Evolutionary conservation across 2,113 vertebrate species (phyloP).

Genomic region (Prolemur simus): DNA sequence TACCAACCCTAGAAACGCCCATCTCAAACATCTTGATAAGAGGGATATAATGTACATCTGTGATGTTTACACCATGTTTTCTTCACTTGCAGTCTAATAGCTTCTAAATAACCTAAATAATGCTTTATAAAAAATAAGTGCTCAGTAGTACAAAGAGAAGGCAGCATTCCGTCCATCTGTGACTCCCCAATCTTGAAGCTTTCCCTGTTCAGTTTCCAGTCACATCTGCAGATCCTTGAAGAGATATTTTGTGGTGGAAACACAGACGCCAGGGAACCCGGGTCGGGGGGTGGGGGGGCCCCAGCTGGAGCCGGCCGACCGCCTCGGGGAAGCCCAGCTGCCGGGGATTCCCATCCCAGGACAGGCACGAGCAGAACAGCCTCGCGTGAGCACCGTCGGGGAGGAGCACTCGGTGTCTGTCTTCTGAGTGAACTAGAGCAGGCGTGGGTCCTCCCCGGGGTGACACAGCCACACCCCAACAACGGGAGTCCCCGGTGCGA

Average conservation of each 20-base stretch:
- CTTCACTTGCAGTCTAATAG: not conserved
- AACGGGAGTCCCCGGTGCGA: too few species aligned
- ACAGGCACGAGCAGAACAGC: not conserved
- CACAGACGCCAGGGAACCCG: not conserved
- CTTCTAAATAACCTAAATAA: not conserved
- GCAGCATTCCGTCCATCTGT: not conserved
- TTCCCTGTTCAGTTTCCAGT: not conserved
- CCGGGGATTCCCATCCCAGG: too few species aligned
- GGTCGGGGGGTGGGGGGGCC: not conserved
- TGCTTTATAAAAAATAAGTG: not conserved
- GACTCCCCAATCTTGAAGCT: not conserved
- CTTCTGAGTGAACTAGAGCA: not conserved
- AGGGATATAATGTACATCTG: too few species aligned
- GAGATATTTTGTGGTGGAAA: not conserved
- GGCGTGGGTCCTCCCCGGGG: fast-evolving
- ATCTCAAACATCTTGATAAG: not conserved
- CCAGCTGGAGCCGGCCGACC: not conserved
- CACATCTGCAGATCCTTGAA: not conserved
- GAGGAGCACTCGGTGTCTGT: not conserved
- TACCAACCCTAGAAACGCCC: not conserved
- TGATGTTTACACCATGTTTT: not conserved
- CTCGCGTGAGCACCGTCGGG: not conserved
- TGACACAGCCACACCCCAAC: not conserved
- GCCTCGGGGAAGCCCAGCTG: not conserved
- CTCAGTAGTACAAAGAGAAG: not conserved